A percentile compares a stretch with the other conserved stretches of the same genome.
Evolutionary conservation across 2,888 invertebrate genomes (phyloP).

Genomic region (Buathra laborator): DNA sequence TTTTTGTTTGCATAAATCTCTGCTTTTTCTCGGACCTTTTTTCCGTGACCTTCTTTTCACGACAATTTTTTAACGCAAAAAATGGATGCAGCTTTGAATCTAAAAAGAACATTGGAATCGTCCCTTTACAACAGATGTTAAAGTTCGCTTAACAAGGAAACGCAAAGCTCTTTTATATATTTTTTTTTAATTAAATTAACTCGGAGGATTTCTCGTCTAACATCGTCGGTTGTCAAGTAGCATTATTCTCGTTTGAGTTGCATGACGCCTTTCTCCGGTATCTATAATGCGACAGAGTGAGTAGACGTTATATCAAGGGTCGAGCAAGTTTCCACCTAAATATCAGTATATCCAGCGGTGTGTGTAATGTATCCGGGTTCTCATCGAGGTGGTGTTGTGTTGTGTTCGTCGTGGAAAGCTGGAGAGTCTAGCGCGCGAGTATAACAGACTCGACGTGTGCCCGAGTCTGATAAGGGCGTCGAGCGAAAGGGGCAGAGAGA

Average conservation of each 20-base stretch:
- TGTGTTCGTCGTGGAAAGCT: conserved; percentile 16
- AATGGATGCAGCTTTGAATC: too few species aligned
- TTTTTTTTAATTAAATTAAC: not conserved
- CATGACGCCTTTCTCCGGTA: conserved; percentile 14
- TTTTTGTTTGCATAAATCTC: too few species aligned
- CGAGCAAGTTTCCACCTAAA: conserved; percentile 48
- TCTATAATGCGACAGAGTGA: conserved; percentile 4
- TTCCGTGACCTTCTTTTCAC: too few species aligned
- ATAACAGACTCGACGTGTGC: conserved; percentile 72
- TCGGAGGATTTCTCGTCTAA: not conserved
- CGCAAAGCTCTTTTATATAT: not conserved
- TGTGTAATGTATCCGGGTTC: conserved; percentile 20
- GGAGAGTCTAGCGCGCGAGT: conserved; percentile 13
- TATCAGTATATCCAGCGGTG: conserved; percentile 35
- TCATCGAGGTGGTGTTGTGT: not conserved
- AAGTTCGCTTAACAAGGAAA: not conserved
- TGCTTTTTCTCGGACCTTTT: too few species aligned
- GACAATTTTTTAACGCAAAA: too few species aligned
- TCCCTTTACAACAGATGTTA: not conserved
- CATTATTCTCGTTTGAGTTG: conserved; percentile 23
- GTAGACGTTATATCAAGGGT: conserved; percentile 22
- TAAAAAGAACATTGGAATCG: too few species aligned
- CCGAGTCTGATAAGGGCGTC: conserved; percentile 77
- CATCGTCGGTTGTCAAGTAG: not conserved
- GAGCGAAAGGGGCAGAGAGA: conserved; percentile 40